phyloP scores from a whole-genome alignment of 2,888 invertebrate genomes.

The Melinaea menophilus region DNA sequence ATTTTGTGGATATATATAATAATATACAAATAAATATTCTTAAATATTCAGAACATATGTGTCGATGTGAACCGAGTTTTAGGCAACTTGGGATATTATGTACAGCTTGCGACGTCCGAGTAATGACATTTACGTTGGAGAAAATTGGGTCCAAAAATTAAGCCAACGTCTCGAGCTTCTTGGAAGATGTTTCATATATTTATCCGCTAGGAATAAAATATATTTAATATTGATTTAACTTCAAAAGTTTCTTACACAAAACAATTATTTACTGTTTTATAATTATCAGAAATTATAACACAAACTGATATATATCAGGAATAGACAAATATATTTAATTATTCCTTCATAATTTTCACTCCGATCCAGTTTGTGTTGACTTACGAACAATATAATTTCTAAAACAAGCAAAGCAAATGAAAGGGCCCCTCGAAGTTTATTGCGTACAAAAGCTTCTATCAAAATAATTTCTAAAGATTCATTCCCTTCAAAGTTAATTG shows the following conservation, averaged over 20 bases:
- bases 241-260: too few species aligned
- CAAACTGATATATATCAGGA: too few species aligned
- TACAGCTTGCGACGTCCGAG: constrained; percentile 17
- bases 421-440: constrained; percentile 31
- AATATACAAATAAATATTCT: too few species aligned
- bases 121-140: constrained; percentile 27
- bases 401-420: constrained; percentile 29
- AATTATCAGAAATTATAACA: too few species aligned
- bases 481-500: constrained; percentile 38
- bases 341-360: constrained; percentile 3
- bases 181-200: background rate
- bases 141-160: constrained; percentile 26
- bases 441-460: constrained; percentile 32
- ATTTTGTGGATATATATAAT: too few species aligned
- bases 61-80: background rate
- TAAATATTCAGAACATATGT: too few species aligned
- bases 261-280: too few species aligned
- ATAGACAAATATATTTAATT: background rate
- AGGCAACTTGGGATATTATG: constrained; percentile 10
- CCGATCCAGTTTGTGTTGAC: constrained; percentile 9
- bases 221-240: background rate
- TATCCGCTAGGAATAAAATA: background rate
- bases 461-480: constrained; percentile 37
- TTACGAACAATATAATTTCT: constrained; percentile 28
- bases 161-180: constrained; percentile 8